phyloP scores from a whole-genome alignment of 2,797 vertebrate genomes.

The Lerista edwardsae region DNA sequence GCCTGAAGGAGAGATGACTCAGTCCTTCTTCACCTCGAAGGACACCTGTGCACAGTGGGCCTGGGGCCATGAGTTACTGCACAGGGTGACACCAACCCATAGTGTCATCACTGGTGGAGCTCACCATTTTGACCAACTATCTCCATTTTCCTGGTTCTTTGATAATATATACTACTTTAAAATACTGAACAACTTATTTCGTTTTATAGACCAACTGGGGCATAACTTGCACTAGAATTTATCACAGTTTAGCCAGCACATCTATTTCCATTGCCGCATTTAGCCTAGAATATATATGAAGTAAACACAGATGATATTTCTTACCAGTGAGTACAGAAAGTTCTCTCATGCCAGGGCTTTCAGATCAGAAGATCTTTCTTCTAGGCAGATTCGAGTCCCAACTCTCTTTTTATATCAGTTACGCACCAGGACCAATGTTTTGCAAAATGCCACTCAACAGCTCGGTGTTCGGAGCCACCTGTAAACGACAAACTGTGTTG shows the following conservation, averaged over 20 bases:
- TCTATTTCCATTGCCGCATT: too few species aligned
- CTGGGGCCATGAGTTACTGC: too few species aligned
- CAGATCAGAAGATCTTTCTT: neutral
- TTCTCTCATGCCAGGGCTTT: neutral
- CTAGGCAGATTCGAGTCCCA: neutral
- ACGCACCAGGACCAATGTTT: neutral
- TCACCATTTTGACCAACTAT: neutral
- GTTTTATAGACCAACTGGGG: neutral
- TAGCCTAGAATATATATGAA: neutral
- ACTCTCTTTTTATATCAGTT: neutral
- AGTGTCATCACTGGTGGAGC: too few species aligned
- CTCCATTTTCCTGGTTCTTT: neutral
- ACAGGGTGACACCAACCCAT: too few species aligned
- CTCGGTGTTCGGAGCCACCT: neutral
- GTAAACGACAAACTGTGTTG: too few species aligned
- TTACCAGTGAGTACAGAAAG: neutral
- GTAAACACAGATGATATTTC: neutral
- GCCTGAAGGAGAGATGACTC: too few species aligned
- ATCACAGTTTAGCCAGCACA: neutral
- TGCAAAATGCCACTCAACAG: neutral
- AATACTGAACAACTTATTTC: neutral
- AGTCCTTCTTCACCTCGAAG: too few species aligned
- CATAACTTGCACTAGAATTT: neutral
- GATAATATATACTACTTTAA: too few species aligned
- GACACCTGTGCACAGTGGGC: too few species aligned